Evolutionary conservation across 1,140 invertebrate genomes (phyloP), one percentile per base, ranked within the genome.

Genomic region (Arctopsyche grandis): DNA sequence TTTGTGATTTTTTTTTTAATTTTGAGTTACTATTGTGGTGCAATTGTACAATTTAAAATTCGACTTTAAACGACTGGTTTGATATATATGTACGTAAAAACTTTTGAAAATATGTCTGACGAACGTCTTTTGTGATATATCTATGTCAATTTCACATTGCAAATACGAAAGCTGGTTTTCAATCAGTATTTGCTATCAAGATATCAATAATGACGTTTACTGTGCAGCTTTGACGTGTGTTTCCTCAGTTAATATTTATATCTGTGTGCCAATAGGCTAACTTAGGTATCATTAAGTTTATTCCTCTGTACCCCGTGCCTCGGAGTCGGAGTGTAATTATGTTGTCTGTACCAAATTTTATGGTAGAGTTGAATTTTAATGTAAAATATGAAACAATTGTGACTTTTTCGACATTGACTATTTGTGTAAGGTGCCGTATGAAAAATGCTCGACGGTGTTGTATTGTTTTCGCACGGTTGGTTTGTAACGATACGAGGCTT

Each of bases 331-430:
- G 52, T 12, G 71, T 29, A 26, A 56, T 56, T 74, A 26, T 74
- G 52, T 74, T 56, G 71, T 74, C 52, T 74, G 71, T 74, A 74
- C 71, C 71, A 74, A 74, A 74, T 74, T 74, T 74, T 74, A 74
- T 24, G 71, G 71, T 74, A 74, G 71, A 74, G 71, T 74, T 22
- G 48, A 74, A 46, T 14, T 12, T 69, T 4, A 29, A 60, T 60
- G n/a, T 60, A 60, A 60, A 60, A 19, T 19, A 60, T 9, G 56
- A 16, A 60, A 21, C 16, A 60, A 19, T 60, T 60, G 21, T 21
- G 56, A 60, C 16, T 60, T 60, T 38, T 66, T 66, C 10, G 24
- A 66, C 22, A 66, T 66, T 66, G 24, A 66, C 0, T 66, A 24
- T 66, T 9, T 26, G 24, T 66, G 21, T 66, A 9, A 66, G 26